Percentiles rank a stretch among this genome's conserved stretches.
Conservation (phyloP, 2,797 vertebrate species). For the Artibeus jamaicensis region DNA sequence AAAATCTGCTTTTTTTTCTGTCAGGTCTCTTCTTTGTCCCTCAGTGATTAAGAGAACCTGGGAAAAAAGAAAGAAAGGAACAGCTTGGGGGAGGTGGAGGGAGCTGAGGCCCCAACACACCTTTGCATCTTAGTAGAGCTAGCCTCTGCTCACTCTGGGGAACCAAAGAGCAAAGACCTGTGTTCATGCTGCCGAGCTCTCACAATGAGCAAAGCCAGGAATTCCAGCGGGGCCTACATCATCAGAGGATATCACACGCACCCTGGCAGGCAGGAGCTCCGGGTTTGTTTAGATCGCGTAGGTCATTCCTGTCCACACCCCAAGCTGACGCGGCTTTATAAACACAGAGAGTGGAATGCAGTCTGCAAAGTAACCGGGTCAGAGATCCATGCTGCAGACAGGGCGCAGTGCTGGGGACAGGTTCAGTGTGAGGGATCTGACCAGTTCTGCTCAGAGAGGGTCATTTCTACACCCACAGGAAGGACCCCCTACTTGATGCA, state of each 20-base stretch:
- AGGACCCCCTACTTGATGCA: not conserved
- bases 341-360: constrained; percentile 7
- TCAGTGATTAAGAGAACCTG: not conserved
- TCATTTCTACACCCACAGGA: not conserved
- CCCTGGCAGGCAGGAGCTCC: constrained; percentile 27
- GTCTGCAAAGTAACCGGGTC: not conserved
- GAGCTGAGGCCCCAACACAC: not conserved
- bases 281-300: constrained; percentile 65
- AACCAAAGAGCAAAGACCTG: not conserved
- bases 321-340: constrained; percentile 46
- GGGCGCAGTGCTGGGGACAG: not conserved
- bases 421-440: not conserved
- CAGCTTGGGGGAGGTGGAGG: not conserved
- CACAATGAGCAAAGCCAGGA: not conserved
- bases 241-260: constrained; percentile 13
- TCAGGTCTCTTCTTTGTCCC: constrained; percentile 3
- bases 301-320: constrained; percentile 66
- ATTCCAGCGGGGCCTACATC: not conserved
- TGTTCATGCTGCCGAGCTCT: not conserved
- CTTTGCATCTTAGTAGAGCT: not conserved
- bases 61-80: not conserved
- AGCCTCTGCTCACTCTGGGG: not conserved
- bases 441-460: not conserved
- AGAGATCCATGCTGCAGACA: not conserved
- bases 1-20: not conserved